Percentiles rank a stretch among this genome's conserved stretches.
These are phyloP conservation scores for Philonicus albiceps DNA, from an alignment of 2,888 invertebrate species.

Conservation along the genomic window DNA sequence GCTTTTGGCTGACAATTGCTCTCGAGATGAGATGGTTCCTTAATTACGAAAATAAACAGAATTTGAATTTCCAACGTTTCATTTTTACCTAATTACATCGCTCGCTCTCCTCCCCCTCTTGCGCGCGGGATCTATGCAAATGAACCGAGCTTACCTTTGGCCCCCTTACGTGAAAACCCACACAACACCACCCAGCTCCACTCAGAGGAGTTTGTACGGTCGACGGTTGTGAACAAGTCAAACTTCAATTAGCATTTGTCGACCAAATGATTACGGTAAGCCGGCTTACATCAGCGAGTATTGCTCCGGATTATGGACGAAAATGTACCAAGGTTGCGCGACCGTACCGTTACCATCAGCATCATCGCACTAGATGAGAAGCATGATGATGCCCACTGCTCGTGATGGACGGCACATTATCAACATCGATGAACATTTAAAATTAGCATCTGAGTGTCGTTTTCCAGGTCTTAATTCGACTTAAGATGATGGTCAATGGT, in stretches of 20 bases:
- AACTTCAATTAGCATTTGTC: slow-evolving; percentile 36
- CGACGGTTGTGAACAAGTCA: slow-evolving; percentile 9
- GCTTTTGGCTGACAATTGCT: background rate
- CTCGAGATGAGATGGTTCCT: background rate
- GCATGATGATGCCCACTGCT: background rate
- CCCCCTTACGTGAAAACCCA: background rate
- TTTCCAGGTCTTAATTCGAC: background rate
- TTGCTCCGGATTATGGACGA: background rate
- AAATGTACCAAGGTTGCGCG: background rate
- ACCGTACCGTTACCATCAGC: background rate
- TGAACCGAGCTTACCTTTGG: background rate
- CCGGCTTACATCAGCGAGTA: background rate
- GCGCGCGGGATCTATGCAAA: slow-evolving; percentile 1
- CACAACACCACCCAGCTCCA: background rate
- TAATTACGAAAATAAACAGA: slow-evolving; percentile 28
- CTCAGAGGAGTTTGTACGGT: background rate
- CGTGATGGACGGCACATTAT: background rate
- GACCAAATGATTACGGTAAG: slow-evolving; percentile 20
- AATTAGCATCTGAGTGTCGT: background rate
- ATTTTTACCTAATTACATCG: slow-evolving; percentile 18
- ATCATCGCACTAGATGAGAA: background rate
- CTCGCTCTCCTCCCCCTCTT: background rate
- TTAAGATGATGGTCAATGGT: background rate
- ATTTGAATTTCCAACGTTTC: slow-evolving; percentile 2
- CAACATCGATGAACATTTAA: background rate